Evolutionary conservation across 37 sponge, comb jelly and placozoan species (phyloP).

Genomic region (Cliona cf. orientalis): DNA sequence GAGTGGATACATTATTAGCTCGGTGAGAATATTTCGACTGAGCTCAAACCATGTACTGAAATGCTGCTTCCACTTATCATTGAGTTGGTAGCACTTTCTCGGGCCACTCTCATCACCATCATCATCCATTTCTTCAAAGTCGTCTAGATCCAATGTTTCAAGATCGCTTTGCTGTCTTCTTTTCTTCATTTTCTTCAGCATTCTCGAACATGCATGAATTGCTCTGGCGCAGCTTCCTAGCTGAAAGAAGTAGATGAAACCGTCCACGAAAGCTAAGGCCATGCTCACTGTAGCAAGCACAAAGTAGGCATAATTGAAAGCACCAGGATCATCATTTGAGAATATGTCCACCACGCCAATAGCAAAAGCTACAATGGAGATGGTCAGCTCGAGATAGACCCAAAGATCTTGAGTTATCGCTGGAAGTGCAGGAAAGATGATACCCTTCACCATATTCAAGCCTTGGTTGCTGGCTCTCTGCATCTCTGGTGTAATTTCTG

Average conservation of each 20-base stretch:
- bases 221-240: slow-evolving; percentile 23
- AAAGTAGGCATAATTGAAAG: slow-evolving; percentile 29
- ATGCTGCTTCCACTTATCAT: slow-evolving; percentile 1
- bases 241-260: slow-evolving; percentile 44
- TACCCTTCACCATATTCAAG: slow-evolving; percentile 17
- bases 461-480: slow-evolving; percentile 36
- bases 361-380: slow-evolving; percentile 31
- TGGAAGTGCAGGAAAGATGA: slow-evolving; percentile 48
- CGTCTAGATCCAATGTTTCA: not conserved
- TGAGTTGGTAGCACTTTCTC: slow-evolving; percentile 1
- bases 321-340: not conserved
- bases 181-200: slow-evolving; percentile 8
- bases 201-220: not conserved
- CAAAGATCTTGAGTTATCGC: slow-evolving; percentile 35
- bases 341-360: not conserved
- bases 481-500: slow-evolving; percentile 16
- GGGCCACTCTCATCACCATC: not conserved
- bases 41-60: slow-evolving; percentile 44
- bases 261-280: slow-evolving; percentile 46
- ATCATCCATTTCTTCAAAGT: not conserved
- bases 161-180: not conserved
- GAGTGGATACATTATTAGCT: slow-evolving; percentile 48
- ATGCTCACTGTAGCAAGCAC: slow-evolving; percentile 14
- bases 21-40: slow-evolving; percentile 36
- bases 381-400: slow-evolving; percentile 45